These are phyloP conservation scores for Rattus rattus DNA, from an alignment of 2,113 vertebrate species.

Conservation along the genomic window DNA sequence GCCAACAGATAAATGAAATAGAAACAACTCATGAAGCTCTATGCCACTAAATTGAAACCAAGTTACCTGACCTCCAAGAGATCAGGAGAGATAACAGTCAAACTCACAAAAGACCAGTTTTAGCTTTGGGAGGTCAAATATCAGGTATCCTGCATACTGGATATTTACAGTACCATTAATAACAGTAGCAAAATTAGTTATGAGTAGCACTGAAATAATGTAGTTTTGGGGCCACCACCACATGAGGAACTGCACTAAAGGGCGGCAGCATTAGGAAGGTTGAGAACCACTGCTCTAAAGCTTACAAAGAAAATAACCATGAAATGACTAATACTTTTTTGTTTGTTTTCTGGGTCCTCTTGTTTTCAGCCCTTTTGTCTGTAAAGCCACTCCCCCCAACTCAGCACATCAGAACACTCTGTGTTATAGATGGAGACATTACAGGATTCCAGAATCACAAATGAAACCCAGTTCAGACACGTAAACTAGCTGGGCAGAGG, in stretches of 20 bases:
- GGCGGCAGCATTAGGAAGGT: background rate
- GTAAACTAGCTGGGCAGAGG: background rate
- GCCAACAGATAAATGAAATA: background rate
- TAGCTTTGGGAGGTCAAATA: background rate
- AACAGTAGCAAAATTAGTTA: background rate
- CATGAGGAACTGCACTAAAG: background rate
- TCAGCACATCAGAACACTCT: background rate
- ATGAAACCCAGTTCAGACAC: slow-evolving; percentile 32
- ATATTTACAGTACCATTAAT: background rate
- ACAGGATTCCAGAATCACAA: background rate
- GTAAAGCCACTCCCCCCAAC: background rate
- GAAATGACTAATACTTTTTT: background rate
- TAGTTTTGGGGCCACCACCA: background rate
- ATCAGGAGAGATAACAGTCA: background rate
- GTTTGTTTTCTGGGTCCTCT: background rate
- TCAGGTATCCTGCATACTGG: background rate
- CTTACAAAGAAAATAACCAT: background rate
- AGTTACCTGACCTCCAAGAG: background rate
- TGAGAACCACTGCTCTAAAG: background rate
- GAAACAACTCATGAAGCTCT: background rate
- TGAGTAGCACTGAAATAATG: background rate
- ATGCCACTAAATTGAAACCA: background rate
- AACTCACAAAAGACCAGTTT: background rate
- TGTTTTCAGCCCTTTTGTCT: background rate
- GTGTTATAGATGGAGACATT: background rate